Evolutionary conservation across 2,113 vertebrate species (phyloP).

Genomic region (Syrrhaptes paradoxus): DNA sequence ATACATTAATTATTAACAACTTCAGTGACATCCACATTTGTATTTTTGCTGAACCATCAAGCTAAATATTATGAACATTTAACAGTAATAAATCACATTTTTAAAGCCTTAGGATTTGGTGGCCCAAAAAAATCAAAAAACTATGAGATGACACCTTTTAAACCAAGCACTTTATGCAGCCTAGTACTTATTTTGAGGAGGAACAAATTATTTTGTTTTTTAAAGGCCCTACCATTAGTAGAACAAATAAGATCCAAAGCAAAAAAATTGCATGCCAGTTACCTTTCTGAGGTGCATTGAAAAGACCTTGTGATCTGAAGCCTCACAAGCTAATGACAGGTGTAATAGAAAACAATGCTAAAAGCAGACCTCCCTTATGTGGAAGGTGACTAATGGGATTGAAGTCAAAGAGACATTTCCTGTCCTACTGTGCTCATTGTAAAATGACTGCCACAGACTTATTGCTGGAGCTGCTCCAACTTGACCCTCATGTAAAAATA

Average conservation of each 20-base stretch:
- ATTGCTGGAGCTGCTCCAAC: not conserved
- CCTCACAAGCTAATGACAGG: not conserved
- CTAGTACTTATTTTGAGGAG: not conserved
- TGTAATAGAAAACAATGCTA: conserved; percentile 21
- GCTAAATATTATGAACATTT: conserved; percentile 3
- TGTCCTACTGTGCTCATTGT: not conserved
- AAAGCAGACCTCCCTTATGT: conserved; percentile 7
- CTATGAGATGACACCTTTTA: not conserved
- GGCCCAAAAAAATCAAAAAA: not conserved
- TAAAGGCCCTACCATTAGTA: not conserved
- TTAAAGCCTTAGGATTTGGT: not conserved
- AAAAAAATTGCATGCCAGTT: not conserved
- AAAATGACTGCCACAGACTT: not conserved
- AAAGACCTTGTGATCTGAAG: not conserved
- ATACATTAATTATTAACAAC: conserved; percentile 15
- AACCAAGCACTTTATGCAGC: not conserved
- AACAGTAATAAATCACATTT: not conserved
- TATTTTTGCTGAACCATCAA: not conserved
- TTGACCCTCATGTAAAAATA: conserved; percentile 31
- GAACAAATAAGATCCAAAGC: not conserved
- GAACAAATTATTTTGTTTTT: not conserved
- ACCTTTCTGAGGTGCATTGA: not conserved
- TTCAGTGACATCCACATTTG: not conserved
- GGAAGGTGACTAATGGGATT: conserved; percentile 39
- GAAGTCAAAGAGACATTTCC: conserved; percentile 42